Percentiles rank a stretch among this genome's conserved stretches.
These are phyloP conservation scores for Chaunax sp. DNA, from an alignment of 2,797 vertebrate genomes.

Conservation along the genomic window DNA sequence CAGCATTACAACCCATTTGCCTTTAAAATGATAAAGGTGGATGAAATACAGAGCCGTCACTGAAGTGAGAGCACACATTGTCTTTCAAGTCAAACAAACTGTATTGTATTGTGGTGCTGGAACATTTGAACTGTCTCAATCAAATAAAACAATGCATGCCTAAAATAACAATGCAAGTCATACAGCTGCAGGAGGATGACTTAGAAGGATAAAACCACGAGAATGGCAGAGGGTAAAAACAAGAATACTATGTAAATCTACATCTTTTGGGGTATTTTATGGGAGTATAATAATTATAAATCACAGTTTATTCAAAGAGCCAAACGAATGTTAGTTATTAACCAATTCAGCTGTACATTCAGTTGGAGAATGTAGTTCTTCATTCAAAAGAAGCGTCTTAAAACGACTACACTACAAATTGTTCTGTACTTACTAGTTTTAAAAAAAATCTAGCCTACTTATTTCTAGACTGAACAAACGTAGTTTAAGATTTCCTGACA, in stretches of 20 bases:
- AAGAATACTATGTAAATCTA: not conserved
- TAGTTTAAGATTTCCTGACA: no score
- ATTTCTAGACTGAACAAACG: no score
- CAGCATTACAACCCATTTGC: slow-evolving; percentile 53
- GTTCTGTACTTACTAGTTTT: no score
- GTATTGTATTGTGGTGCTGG: slow-evolving; percentile 11
- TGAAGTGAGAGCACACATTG: slow-evolving; percentile 40
- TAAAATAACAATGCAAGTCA: slow-evolving; percentile 9
- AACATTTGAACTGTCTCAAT: slow-evolving; percentile 11
- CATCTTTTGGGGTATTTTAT: not conserved
- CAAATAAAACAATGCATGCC: slow-evolving; percentile 19
- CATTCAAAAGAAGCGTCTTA: no score
- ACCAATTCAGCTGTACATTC: slow-evolving; percentile 6
- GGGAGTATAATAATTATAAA: not conserved
- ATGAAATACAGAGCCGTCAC: slow-evolving; percentile 36
- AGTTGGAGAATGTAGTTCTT: not conserved
- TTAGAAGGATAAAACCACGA: not conserved
- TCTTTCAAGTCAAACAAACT: slow-evolving; percentile 49
- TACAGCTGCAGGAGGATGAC: not conserved
- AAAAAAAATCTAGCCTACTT: no score
- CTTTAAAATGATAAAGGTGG: slow-evolving; percentile 48
- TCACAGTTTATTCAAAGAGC: no score
- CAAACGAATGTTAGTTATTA: not conserved
- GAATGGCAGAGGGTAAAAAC: no score
- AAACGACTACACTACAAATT: no score